Percentiles rank a stretch among this genome's conserved stretches.
These are phyloP conservation scores for Borostomias antarcticus DNA, from an alignment of 2,797 vertebrate species.

Conservation along the genomic window DNA sequence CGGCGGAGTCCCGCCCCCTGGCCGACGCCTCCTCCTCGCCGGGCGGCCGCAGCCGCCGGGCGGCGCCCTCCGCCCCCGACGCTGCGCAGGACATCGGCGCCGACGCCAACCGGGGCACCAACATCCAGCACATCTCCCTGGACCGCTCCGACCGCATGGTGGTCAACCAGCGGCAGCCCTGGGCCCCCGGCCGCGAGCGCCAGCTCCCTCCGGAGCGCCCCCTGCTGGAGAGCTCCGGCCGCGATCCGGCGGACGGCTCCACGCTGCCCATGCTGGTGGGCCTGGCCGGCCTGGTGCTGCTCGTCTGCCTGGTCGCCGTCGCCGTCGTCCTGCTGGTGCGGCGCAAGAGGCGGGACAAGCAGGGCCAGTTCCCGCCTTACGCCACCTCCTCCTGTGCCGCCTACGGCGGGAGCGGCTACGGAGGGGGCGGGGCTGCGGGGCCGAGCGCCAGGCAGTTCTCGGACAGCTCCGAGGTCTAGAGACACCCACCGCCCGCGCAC, in stretches of 20 bases:
- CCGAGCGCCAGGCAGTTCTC: slow-evolving; percentile 50
- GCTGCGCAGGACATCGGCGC: slow-evolving; percentile 63
- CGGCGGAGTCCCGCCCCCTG: slow-evolving; percentile 34
- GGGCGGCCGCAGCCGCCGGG: slow-evolving; percentile 54
- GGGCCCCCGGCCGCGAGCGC: slow-evolving; percentile 46
- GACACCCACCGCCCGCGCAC: slow-evolving; percentile 3
- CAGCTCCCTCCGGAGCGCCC: slow-evolving; percentile 59
- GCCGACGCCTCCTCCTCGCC: slow-evolving; percentile 26
- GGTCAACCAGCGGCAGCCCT: slow-evolving; percentile 67
- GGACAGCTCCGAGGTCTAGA: slow-evolving; percentile 80
- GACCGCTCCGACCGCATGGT: slow-evolving; percentile 68
- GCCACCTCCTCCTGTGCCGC: slow-evolving; percentile 76
- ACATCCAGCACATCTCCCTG: slow-evolving; percentile 78
- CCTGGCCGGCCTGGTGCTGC: slow-evolving; percentile 69
- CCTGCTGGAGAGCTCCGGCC: slow-evolving; percentile 67
- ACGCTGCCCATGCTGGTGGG: slow-evolving; percentile 69
- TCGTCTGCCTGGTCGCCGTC: slow-evolving; percentile 65
- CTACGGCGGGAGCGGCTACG: slow-evolving; percentile 62
- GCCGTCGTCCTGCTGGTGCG: slow-evolving; percentile 71
- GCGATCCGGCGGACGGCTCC: slow-evolving; percentile 57
- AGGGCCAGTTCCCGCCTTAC: slow-evolving; percentile 66
- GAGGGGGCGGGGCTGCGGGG: slow-evolving; percentile 56
- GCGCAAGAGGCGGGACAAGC: slow-evolving; percentile 66
- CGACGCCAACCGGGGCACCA: slow-evolving; percentile 79
- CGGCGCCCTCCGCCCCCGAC: slow-evolving; percentile 46